These are phyloP conservation scores for Rambutsinella grinnellia DNA, from an alignment of 2,888 invertebrate genomes.

Conservation along the genomic window DNA sequence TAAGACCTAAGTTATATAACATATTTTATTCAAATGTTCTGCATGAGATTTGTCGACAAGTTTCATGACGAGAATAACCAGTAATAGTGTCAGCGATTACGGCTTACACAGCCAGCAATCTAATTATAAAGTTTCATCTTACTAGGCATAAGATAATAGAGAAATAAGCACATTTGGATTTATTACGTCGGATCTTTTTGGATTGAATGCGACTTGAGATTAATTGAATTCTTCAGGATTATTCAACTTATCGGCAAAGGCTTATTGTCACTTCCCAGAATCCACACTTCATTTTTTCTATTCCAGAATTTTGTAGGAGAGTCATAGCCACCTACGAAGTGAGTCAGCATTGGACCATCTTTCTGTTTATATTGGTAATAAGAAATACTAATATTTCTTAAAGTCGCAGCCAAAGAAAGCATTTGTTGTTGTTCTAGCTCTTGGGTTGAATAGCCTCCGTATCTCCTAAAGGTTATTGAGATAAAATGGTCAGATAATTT, in stretches of 20 bases:
- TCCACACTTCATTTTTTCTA: constrained; percentile 66
- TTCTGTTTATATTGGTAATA: constrained; percentile 60
- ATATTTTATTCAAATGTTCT: too few species aligned
- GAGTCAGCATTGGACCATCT: constrained; percentile 57
- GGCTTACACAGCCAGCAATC: too few species aligned
- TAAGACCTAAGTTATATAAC: too few species aligned
- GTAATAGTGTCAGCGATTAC: too few species aligned
- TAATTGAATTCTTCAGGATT: too few species aligned
- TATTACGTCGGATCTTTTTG: too few species aligned
- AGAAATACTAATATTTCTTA: constrained; percentile 48
- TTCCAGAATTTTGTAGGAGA: constrained; percentile 67
- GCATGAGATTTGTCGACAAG: too few species aligned
- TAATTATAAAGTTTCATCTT: too few species aligned
- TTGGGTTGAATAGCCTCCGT: constrained; percentile 64
- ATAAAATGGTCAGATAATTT: not conserved
- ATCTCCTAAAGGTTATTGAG: constrained; percentile 54
- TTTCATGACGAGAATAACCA: too few species aligned
- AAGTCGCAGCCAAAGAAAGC: constrained; percentile 37
- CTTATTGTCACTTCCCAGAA: constrained; percentile 51
- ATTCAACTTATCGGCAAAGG: constrained; percentile 22
- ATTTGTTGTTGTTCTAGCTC: constrained; percentile 55
- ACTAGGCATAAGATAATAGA: too few species aligned
- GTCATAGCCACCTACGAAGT: constrained; percentile 66
- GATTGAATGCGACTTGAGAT: too few species aligned
- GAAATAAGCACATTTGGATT: too few species aligned